Evolutionary conservation across 64 coral and sea anemone species (phyloP).

Genomic region (Dendronephthya gigantea): DNA sequence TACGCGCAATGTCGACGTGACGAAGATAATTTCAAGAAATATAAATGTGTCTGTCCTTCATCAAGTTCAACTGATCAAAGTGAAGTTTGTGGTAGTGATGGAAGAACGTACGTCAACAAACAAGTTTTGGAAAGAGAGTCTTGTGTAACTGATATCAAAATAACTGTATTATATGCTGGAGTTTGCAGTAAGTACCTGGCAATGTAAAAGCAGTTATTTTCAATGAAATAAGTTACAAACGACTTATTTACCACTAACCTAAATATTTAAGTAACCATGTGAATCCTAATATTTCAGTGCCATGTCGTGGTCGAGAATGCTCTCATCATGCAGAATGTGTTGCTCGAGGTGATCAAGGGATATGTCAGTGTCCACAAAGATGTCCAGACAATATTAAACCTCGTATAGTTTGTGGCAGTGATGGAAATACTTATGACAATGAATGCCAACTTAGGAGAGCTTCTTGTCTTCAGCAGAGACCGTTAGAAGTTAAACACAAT

Average conservation of each 20-base stretch:
- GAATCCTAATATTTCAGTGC: not conserved
- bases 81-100: not conserved
- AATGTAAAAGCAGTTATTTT: not conserved
- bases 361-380: not conserved
- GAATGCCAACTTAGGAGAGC: not conserved
- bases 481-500: not conserved
- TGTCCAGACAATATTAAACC: not conserved
- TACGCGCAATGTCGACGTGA: not conserved
- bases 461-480: not conserved
- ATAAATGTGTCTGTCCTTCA: not conserved
- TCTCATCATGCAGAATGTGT: not conserved
- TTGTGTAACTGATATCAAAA: not conserved
- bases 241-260: no score
- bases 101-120: not conserved
- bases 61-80: not conserved
- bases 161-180: not conserved
- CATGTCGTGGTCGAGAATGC: not conserved
- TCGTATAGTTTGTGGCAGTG: not conserved
- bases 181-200: not conserved
- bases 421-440: conserved; percentile 12
- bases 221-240: no score
- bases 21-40: not conserved
- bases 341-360: not conserved
- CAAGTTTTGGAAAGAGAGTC: conserved; percentile 12
- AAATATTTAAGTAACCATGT: not conserved